phyloP scores from a whole-genome alignment of 2,797 vertebrate genomes.

The Artibeus jamaicensis region DNA sequence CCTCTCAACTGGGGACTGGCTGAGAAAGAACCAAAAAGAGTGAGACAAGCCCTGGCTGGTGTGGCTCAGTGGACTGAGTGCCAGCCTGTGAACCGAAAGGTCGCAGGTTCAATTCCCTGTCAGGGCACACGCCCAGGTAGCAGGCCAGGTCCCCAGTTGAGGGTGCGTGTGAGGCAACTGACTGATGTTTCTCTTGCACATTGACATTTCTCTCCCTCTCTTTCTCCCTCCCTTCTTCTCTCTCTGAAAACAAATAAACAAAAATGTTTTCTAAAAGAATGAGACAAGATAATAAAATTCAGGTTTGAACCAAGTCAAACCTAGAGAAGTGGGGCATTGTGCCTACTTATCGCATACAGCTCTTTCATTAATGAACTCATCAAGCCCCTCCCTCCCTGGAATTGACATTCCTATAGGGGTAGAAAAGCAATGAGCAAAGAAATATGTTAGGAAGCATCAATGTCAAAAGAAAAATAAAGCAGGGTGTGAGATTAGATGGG shows the following conservation, averaged over 20 bases:
- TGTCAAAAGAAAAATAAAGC: neutral
- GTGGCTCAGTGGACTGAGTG: too few species aligned
- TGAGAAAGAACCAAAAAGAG: neutral
- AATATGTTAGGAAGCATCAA: neutral
- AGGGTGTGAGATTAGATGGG: neutral
- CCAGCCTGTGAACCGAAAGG: too few species aligned
- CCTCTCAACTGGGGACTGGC: neutral
- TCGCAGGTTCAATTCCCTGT: too few species aligned
- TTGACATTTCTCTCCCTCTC: too few species aligned
- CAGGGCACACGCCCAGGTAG: too few species aligned
- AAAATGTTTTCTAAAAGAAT: neutral
- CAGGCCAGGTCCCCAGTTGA: too few species aligned
- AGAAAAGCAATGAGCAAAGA: neutral
- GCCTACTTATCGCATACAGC: neutral
- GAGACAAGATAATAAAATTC: neutral
- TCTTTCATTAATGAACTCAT: neutral
- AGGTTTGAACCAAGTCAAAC: neutral
- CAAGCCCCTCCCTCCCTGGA: neutral
- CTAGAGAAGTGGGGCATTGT: neutral
- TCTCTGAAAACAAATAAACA: too few species aligned
- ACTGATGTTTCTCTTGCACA: too few species aligned
- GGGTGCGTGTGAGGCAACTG: too few species aligned
- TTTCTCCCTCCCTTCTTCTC: too few species aligned
- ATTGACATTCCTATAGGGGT: neutral
- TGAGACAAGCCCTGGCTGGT: neutral